Evolutionary conservation across 2,797 vertebrate genomes (phyloP), one percentile per base, ranked within the genome.

Genomic region (Xenops minutus): DNA sequence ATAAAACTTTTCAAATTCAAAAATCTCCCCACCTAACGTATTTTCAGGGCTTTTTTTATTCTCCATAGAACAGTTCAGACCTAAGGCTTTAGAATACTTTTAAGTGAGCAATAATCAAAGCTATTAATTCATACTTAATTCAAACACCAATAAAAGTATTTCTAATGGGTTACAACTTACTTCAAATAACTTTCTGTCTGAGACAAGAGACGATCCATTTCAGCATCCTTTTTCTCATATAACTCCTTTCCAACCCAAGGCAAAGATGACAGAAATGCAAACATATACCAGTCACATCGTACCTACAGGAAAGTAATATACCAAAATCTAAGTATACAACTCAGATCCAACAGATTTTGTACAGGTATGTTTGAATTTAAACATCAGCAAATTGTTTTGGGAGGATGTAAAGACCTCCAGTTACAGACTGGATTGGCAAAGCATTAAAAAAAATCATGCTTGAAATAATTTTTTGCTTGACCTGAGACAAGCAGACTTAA

Each of bases 171-270:
- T 68, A 58, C n/a, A 78, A 54, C 99, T 96, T 98, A 99, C 99
- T 99, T 99, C 71, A 99, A 98, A 94, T 99, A 99, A 91, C 98
- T 99, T 97, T 99, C 99, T 26, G 99, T 98, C 97, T 98, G 99
- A 96, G 98, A 98, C 88, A 99, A 98, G 22, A 99, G 98, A 13
- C 99, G 98, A 91, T 99, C 99, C 98, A 99, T 99, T 93, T 99
- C 99, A 27, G 99, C 99, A 36, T 99, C 99, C 96, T 99, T 99
- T 97, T 99, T 99, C 97, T 99, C 99, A 29, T 99, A 99, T 7
- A 99, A 97, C 89, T 99, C 99, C 96, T 99, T 99, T 14, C 99
- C 99, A 61, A 99, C 99, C 99, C 99, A 99, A 75, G 99, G 99
- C 94, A 99, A 98, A 85, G 99, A 99, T 14, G 99, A 99, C 67